These are phyloP conservation scores for Pipistrellus pygmaeus DNA, from an alignment of 2,797 vertebrate genomes.

Conservation along the genomic window DNA sequence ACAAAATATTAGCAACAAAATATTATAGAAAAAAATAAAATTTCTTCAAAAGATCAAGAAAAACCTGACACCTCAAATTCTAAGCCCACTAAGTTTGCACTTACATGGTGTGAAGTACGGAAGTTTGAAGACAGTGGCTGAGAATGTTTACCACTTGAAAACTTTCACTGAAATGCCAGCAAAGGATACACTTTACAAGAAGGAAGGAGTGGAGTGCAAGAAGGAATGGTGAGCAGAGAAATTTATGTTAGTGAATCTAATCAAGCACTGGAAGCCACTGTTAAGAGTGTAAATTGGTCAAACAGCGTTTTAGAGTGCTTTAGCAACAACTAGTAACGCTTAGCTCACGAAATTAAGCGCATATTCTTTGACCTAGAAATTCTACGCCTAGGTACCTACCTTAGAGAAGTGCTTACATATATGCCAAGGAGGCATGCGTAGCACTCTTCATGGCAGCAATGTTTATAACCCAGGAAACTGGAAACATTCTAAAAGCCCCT, in stretches of 20 bases:
- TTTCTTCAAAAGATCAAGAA: conserved; percentile 46
- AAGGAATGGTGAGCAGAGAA: not conserved
- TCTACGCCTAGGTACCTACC: not conserved
- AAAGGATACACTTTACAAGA: not conserved
- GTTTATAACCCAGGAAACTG: conserved; percentile 14
- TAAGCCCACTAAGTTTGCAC: not conserved
- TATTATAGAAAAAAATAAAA: conserved; percentile 7
- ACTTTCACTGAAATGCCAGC: conserved; percentile 29
- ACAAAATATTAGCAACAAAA: conserved; percentile 1
- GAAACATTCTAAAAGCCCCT: not conserved
- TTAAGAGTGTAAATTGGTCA: not conserved
- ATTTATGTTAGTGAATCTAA: not conserved
- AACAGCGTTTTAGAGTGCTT: not conserved
- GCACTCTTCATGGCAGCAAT: not conserved
- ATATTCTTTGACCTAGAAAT: not conserved
- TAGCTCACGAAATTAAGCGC: not conserved
- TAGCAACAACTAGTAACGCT: conserved; percentile 12
- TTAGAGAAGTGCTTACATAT: not conserved
- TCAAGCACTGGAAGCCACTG: not conserved
- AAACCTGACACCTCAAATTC: conserved; percentile 34
- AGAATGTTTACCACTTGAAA: not conserved
- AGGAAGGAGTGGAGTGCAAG: not conserved
- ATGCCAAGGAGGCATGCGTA: not conserved
- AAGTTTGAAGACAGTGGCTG: conserved; percentile 28
- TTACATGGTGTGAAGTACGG: not conserved